Evolutionary conservation across 2,113 vertebrate species (phyloP), one percentile per base, ranked within the genome.

Genomic region (Sinocyclocheilus anshuiensis): DNA sequence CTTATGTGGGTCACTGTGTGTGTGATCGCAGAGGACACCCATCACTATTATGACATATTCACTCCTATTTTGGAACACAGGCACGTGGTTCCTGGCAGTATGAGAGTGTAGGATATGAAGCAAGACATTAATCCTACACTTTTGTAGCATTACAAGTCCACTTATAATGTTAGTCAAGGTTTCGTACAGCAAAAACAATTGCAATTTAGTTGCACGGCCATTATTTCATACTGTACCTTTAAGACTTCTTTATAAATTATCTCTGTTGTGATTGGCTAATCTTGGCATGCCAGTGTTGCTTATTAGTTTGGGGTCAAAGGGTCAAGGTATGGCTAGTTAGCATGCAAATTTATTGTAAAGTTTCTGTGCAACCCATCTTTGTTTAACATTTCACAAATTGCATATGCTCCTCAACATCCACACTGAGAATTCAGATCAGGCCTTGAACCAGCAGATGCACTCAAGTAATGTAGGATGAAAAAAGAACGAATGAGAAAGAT

Each of bases 31-130:
- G 33, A 87, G 74, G 61, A 71, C 75, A 55, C 45, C 83, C 53
- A 87, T 87, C 84, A 74, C 86, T 84, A 69, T 79, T 79, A 65
- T 69, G 72, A 78, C 76, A 77, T 63, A 87, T 87, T 78, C 67
- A 67, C 36, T 59, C 45, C 63, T 84, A 53, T 79, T 77, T 59
- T 79, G 20, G 29, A 36, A 78, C 77, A 67, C 36, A 45, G 63
- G 53, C 48, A 36, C 26, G 26, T 79, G 20, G 29, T 85, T 20
- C 48, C 59, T 65, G 20, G 29, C 29, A 65, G 18, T 16, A 50
- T 33, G 36, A 26, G 63, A 74, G 26, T 20, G 75, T 10, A 26
- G 4, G 48, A 9, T 77, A 53, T 77, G 75, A 24, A 77, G 50
- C 48, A 77, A 77, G 48, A 77, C 6, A 77, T 53, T 26, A 16